Evolutionary conservation across 2,888 invertebrate genomes (phyloP).

Genomic region (Drosophila paramelanica): DNA sequence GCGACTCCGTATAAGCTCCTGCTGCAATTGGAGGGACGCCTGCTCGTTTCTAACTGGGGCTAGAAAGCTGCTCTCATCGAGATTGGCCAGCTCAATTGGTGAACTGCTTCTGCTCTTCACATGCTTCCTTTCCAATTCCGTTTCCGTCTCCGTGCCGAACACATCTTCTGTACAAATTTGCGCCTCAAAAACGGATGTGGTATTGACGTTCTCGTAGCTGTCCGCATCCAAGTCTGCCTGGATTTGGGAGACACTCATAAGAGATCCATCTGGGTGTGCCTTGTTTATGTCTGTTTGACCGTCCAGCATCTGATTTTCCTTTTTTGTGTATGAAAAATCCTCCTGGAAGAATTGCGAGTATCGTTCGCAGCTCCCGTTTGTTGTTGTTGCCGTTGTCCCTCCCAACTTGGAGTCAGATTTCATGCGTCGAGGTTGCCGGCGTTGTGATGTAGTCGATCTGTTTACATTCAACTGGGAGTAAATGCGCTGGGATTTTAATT

Average conservation of each 20-base stretch:
- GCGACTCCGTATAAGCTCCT: conserved; percentile 57
- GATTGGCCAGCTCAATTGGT: conserved; percentile 47
- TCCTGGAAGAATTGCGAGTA: conserved; percentile 81
- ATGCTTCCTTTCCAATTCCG: background rate
- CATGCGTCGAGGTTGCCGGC: conserved; percentile 39
- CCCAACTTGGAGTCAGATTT: conserved; percentile 49
- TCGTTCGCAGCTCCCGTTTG: conserved; percentile 43
- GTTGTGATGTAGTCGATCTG: conserved; percentile 27
- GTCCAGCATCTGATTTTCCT: background rate
- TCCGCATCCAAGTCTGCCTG: conserved; percentile 52
- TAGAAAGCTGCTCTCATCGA: conserved; percentile 82
- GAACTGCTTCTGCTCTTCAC: conserved; percentile 6
- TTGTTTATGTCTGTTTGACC: background rate
- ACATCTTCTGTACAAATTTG: conserved; percentile 79
- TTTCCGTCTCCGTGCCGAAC: conserved; percentile 37
- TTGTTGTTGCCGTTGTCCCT: background rate
- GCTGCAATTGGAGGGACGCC: conserved; percentile 50
- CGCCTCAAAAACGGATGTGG: conserved; percentile 62
- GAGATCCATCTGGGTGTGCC: conserved; percentile 34
- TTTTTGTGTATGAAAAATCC: conserved; percentile 66
- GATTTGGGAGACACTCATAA: conserved; percentile 68
- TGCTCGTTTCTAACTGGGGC: conserved; percentile 51
- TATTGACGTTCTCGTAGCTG: conserved; percentile 8
- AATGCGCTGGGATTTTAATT: conserved; percentile 22
- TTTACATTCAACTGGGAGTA: conserved; percentile 16